Base-by-base conservation (phyloP, 2,113 vertebrate genomes). In the Apodemus speciosus region DNA sequence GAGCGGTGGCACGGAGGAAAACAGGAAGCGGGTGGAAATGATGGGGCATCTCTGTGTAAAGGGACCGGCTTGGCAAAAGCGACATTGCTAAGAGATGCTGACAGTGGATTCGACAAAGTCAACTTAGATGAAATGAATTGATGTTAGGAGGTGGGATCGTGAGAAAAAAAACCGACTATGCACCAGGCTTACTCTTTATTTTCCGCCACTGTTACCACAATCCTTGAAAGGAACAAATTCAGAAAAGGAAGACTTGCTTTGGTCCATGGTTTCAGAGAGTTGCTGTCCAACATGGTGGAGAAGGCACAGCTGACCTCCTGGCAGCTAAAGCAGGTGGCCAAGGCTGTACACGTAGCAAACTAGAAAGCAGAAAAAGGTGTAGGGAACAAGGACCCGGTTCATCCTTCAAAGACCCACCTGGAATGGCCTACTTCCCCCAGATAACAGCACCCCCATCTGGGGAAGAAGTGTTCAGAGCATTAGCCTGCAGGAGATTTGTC, bases 11-110 rank as follows among this genome's bases (percentile, higher is more conserved):
- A 38, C 43, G 0, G 6, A 72, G 60, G 64, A 35, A 49, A 66
- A 49, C 30, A 53, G 51, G n/a, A 49, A 53, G 60, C 0, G 21
- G 0, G 30, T 15, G 14, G 68, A 25, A 21, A 23, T 25, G 10
- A 5, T 56, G 4, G 16, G 40, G 38, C 1, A 0, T 1, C 2
- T 20, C 56, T 5, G 10, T 15, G 71, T 4, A 32, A 64, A 6
- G 38, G 25, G 15, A 3, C 60, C 13, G 7, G 53, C 53, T 69
- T 64, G 1, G 38, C 49, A 2, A 30, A 73, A 64, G 38, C 58
- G 20, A 40, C 5, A 0, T 73, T 53, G 2, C 38, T 66, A 21
- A 8, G n/a, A 43, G 20, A 21, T 72, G 18, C 30, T 53, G 21
- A 30, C 10, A 0, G 58, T 4, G 3, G n/a, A 30, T 49, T 46